Evolutionary conservation across 2,888 invertebrate species (phyloP).

Genomic region (Hoplodrina ambigua): DNA sequence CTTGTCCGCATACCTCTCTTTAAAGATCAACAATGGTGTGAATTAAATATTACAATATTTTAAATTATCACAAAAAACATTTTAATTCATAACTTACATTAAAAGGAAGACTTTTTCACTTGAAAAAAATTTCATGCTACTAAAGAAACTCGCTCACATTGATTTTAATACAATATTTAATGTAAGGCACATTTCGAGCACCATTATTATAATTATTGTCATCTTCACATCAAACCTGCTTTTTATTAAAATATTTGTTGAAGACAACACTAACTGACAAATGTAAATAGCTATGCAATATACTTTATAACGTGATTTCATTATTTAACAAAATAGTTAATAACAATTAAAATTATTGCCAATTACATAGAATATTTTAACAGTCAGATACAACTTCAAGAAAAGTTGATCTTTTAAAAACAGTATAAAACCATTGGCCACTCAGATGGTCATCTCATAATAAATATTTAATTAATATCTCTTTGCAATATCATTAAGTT

Average conservation of each 20-base stretch:
- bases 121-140: conserved; percentile 60
- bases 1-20: conserved; percentile 51
- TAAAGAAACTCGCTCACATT: conserved; percentile 57
- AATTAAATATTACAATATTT: conserved; percentile 53
- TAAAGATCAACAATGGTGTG: conserved; percentile 47
- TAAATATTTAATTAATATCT: conserved; percentile 54
- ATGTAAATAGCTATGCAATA: conserved; percentile 50
- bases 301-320: conserved; percentile 39
- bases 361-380: conserved; percentile 42
- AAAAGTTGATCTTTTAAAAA: conserved; percentile 32
- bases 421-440: conserved; percentile 17
- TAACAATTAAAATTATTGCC: conserved; percentile 49
- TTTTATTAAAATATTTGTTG: conserved; percentile 31
- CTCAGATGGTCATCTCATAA: conserved; percentile 29
- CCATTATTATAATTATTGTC: conserved; percentile 63
- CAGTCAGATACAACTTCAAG: conserved; percentile 47
- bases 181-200: conserved; percentile 74
- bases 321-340: conserved; percentile 8
- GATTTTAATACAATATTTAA: conserved; percentile 53
- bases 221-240: conserved; percentile 29
- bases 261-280: conserved; percentile 29
- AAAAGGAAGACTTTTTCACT: conserved; percentile 68
- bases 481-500: conserved; percentile 50
- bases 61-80: conserved; percentile 73
- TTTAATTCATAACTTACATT: conserved; percentile 65